Conservation (phyloP, 2,797 vertebrate species). For the Potorous gilbertii region DNA sequence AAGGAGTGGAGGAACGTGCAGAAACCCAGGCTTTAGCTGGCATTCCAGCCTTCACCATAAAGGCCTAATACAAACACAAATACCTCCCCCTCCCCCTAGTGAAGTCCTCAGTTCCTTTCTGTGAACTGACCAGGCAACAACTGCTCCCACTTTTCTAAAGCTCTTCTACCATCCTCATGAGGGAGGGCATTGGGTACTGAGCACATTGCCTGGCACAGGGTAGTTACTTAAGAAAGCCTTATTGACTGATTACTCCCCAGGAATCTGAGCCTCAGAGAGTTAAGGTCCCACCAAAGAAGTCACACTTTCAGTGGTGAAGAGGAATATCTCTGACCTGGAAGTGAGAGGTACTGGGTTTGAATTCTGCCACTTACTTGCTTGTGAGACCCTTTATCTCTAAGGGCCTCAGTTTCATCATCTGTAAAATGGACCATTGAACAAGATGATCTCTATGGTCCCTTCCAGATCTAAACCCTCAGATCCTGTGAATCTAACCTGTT, state of each 20-base stretch:
- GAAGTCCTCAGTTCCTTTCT: not conserved
- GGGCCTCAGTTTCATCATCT: conserved; percentile 19
- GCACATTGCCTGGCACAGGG: not conserved
- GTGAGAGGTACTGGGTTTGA: not conserved
- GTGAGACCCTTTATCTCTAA: not conserved
- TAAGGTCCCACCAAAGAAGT: conserved; percentile 28
- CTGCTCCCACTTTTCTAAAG: not conserved
- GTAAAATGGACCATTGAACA: conserved; percentile 13
- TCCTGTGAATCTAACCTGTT: not conserved
- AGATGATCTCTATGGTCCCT: not conserved
- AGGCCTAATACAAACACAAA: not conserved
- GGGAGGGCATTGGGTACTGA: not conserved
- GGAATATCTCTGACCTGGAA: not conserved
- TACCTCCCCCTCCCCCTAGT: too few relatives aligned
- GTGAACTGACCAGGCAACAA: not conserved
- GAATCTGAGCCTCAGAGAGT: conserved; percentile 1
- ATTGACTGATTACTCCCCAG: not conserved
- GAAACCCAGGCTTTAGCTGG: not conserved
- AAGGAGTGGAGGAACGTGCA: not conserved
- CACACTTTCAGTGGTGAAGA: not conserved
- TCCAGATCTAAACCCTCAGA: not conserved
- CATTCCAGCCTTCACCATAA: not conserved
- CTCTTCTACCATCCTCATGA: not conserved
- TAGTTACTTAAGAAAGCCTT: too few relatives aligned
- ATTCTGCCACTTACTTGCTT: conserved; percentile 11